phyloP scores from a whole-genome alignment of 2,797 vertebrate genomes.

The Semotilus atromaculatus region DNA sequence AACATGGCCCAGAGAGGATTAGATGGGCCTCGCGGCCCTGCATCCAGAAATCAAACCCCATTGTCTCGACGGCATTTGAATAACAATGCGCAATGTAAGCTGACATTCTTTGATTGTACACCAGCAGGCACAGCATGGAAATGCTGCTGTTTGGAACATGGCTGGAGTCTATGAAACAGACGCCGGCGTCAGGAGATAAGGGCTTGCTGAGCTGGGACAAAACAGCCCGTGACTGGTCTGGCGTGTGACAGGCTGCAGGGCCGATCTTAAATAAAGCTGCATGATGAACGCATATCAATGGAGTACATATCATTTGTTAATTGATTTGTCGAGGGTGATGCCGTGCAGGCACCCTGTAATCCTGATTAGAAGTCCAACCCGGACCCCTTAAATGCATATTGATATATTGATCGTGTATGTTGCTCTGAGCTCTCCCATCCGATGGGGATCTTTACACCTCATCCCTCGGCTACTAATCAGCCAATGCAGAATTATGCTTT shows the following conservation, averaged over 20 bases:
- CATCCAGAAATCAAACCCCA: constrained; percentile 71
- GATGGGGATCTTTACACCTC: constrained; percentile 68
- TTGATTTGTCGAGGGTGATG: constrained; percentile 64
- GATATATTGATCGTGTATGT: constrained; percentile 83
- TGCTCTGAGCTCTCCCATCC: constrained; percentile 80
- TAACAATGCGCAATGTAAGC: constrained; percentile 76
- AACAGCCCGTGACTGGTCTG: constrained; percentile 35
- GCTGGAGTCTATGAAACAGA: constrained; percentile 57
- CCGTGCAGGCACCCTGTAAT: constrained; percentile 56
- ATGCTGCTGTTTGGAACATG: constrained; percentile 56
- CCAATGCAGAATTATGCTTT: constrained; percentile 55
- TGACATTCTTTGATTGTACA: constrained; percentile 63
- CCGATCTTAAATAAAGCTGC: constrained; percentile 49
- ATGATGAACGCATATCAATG: constrained; percentile 52
- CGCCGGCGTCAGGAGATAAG: constrained; percentile 59
- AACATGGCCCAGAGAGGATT: constrained; percentile 72
- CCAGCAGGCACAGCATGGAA: constrained; percentile 62
- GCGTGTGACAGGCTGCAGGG: constrained; percentile 25
- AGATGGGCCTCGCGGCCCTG: constrained; percentile 68
- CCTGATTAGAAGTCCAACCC: constrained; percentile 53
- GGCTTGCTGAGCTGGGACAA: constrained; percentile 50
- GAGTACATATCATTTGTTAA: constrained; percentile 63
- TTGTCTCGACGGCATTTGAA: constrained; percentile 83
- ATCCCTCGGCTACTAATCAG: constrained; percentile 54
- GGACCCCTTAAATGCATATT: constrained; percentile 81